Percentiles rank a stretch among this genome's conserved stretches.
Conservation (phyloP, 1,140 invertebrate genomes). For the Cherax quadricarinatus region DNA sequence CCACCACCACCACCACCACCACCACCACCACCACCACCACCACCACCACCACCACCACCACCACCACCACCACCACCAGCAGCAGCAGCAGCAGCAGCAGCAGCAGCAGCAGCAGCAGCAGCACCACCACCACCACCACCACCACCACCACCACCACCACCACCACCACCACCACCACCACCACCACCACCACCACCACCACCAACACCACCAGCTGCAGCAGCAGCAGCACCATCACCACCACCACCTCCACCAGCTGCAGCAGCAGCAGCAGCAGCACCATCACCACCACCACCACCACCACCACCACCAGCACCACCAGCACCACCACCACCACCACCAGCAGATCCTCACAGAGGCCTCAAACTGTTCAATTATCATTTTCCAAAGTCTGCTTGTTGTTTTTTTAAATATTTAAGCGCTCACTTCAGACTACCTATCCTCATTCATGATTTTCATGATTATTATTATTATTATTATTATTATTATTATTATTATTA, state of each 20-base stretch:
- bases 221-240: not conserved
- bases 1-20: not conserved
- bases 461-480: too few species aligned
- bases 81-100: constrained; percentile 9
- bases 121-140: not conserved
- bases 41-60: constrained; percentile 9
- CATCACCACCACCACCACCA: not conserved
- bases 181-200: not conserved
- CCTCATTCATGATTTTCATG: too few species aligned
- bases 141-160: not conserved
- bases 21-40: not conserved
- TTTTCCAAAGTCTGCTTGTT: too few species aligned
- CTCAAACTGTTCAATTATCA: too few species aligned
- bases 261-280: constrained; percentile 4
- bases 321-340: too few species aligned
- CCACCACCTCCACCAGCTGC: not conserved
- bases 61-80: not conserved
- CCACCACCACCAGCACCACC: not conserved
- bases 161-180: not conserved
- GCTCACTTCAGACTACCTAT: too few species aligned
- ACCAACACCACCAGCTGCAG: too few species aligned
- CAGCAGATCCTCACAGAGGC: not conserved
- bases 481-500: too few species aligned
- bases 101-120: constrained; percentile 9
- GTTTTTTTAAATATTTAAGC: too few species aligned